phyloP scores from a whole-genome alignment of 2,797 vertebrate genomes.

The Propithecus deckenii region DNA sequence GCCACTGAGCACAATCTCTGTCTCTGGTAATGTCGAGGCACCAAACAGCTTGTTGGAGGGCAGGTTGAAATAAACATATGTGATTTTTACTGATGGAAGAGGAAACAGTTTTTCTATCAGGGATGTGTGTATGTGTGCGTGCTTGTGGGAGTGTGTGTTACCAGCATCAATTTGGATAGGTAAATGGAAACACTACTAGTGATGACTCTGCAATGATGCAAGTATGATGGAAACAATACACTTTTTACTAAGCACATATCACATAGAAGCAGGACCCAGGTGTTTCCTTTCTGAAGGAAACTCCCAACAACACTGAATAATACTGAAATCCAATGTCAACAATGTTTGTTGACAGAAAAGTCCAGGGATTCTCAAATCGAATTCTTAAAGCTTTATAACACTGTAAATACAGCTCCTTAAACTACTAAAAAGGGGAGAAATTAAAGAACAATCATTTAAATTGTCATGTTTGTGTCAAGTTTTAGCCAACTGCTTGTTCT shows the following conservation, averaged over 20 bases:
- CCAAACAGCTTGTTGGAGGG: neutral
- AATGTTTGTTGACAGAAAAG: neutral
- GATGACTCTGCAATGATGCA: neutral
- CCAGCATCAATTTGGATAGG: neutral
- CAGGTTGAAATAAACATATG: neutral
- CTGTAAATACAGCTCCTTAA: constrained; percentile 41
- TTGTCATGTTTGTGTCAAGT: constrained; percentile 58
- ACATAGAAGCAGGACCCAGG: constrained; percentile 56
- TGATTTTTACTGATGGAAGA: neutral
- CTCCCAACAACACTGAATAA: constrained; percentile 25
- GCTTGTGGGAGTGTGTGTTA: neutral
- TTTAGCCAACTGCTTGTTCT: constrained; percentile 56
- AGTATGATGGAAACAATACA: constrained; percentile 49
- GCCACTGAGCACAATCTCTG: neutral
- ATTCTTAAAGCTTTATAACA: constrained; percentile 22
- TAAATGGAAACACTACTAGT: constrained; percentile 42
- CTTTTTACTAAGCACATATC: neutral
- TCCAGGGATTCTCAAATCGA: constrained; percentile 43
- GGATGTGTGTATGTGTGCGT: neutral
- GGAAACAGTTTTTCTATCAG: neutral
- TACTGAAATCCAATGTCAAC: constrained; percentile 35
- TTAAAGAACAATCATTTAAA: constrained; percentile 71
- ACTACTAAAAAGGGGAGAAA: constrained; percentile 22
- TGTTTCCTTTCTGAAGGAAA: constrained; percentile 71
- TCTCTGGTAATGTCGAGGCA: neutral